Base-by-base conservation (phyloP, 35 echinoderm and acorn worm genomes). In the Chiridota heheva region DNA sequence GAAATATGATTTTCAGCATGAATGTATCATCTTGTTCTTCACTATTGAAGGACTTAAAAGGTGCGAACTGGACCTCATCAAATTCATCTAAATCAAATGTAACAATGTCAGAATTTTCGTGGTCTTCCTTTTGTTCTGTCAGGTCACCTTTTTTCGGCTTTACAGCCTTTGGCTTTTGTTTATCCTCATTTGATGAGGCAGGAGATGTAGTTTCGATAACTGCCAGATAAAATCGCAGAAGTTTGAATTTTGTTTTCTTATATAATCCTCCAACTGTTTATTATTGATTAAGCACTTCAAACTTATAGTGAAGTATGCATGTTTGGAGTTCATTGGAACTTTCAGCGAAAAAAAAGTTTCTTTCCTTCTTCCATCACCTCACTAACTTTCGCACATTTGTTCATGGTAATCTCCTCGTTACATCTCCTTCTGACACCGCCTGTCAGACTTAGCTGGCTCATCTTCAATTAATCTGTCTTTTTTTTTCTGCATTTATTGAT, bases 11-110 rank as follows among this genome's bases (percentile, higher is more conserved):
- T 42, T n/a, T 70, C 32, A 18, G 32, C 0, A 63, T 30, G 26
- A 72, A 37, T 44, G 69, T 72, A 24, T 72, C 69, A 72, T 72
- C 40, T 16, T 72, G 69, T 25, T 72, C 69, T 10, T 42, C 42
- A 72, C 4, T 22, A 72, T 47, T 46, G 46, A 10, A 0, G 18
- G 29, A 16, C 7, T 4, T 4, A 22, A 72, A 72, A 44, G 69
- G 69, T 44, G 20, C 42, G 46, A 72, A 72, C 37, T 72, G 36
- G 28, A 72, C 69, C 37, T 41, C 42, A 20, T 72, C 69, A 3
- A 43, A 10, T 44, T 72, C 69, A 18, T 45, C 69, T 46, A 16
- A 10, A 22, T 33, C 36, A 44, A 6, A 24, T 72, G 38, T 4
- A 72, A 25, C 22, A 44, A 37, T 44, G 69, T 41, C 36, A 72